phyloP scores from a whole-genome alignment of 2,797 vertebrate genomes.

The Margarornis squamiger region DNA sequence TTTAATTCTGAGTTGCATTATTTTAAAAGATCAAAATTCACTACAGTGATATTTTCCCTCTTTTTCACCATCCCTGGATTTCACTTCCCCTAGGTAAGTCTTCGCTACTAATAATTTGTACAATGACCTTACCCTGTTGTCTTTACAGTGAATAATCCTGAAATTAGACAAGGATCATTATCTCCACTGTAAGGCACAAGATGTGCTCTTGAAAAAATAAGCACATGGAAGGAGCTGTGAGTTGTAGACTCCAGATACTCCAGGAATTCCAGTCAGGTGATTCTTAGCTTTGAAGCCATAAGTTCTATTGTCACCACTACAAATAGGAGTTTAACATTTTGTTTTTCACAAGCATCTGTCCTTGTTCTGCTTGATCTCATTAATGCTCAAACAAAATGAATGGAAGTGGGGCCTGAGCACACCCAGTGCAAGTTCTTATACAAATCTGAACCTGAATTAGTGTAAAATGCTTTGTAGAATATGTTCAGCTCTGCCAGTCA shows the following conservation, averaged over 20 bases:
- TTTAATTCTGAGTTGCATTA: slow-evolving; percentile 3
- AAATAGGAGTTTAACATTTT: background rate
- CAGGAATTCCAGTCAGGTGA: background rate
- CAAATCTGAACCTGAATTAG: background rate
- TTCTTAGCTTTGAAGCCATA: background rate
- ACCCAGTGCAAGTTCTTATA: background rate
- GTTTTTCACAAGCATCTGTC: slow-evolving; percentile 28
- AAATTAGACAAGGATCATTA: background rate
- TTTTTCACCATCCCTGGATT: background rate
- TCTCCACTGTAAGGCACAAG: background rate
- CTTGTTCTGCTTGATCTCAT: slow-evolving; percentile 48
- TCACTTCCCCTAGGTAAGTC: background rate
- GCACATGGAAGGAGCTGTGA: background rate
- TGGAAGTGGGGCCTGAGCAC: background rate
- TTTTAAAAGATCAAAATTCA: slow-evolving; percentile 43
- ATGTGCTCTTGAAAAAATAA: background rate
- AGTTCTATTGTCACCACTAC: background rate
- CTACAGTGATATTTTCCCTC: background rate
- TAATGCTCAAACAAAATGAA: slow-evolving; percentile 8
- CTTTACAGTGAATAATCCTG: background rate
- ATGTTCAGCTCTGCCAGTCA: background rate
- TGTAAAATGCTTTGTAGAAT: background rate
- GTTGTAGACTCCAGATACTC: background rate
- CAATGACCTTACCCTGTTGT: background rate
- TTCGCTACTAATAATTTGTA: background rate